Evolutionary conservation across 2,888 invertebrate species (phyloP), one percentile per base, ranked within the genome.

Genomic region (Octonoba sinensis): DNA sequence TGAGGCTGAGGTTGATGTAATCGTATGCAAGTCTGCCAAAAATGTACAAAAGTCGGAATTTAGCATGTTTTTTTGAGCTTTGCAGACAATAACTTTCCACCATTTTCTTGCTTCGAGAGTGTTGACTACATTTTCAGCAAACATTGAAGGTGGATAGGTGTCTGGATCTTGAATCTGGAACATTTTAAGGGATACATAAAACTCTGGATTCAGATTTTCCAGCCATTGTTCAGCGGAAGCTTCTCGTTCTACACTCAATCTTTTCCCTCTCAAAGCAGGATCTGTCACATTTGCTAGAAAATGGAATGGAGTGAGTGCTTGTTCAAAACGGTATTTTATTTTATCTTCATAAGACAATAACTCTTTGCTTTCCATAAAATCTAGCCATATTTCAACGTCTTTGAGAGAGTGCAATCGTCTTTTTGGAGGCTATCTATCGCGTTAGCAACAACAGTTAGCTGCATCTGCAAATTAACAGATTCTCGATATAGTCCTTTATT

Each of bases 201-300:
- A 64, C 3, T 64, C 64, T 12, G 64, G 8, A 16, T 64, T 64
- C n/a, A 46, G 46, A 4, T 4, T 64, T 64, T 36, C 44, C 8
- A 36, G 27, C 12, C 46, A 64, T 36, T 36, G 46, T 27, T 44
- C 64, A 64, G 44, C 64, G 44, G 46, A 64, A 64, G 64, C 12
- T 64, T 64, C 64, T 64, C 16, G 64, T 36, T 64, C 64, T 4
- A 3, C 18, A 18, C n/a, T 64, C 18, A 64, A 36, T 64, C 46
- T 64, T 64, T n/a, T 24, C 20, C 60, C 60, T 60, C 60, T 60
- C 16, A 22, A 16, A 60, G 60, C 60, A 60, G 60, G 60, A 60
- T 60, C 27, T 3, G 22, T 60, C 24, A 60, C 6, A 60, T 60
- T 60, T 20, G 60, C 8, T n/a, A n/a, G n/a, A n/a, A n/a, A n/a